Evolutionary conservation across 2,888 invertebrate genomes (phyloP).

Genomic region (Vesta saturnalis): DNA sequence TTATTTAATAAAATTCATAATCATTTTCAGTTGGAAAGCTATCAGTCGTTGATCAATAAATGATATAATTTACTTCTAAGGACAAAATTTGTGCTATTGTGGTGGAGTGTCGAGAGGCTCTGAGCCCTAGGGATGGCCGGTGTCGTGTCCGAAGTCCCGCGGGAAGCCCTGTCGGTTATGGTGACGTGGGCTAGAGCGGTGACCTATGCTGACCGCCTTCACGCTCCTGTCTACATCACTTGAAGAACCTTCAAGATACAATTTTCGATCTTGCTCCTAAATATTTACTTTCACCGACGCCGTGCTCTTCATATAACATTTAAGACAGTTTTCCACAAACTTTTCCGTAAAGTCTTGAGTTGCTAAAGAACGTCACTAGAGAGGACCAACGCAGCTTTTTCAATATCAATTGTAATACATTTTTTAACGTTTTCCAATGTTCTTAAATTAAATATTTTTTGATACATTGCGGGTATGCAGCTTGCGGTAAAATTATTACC

Average conservation of each 20-base stretch:
- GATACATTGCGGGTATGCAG: conserved; percentile 24
- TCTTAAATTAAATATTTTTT: conserved; percentile 9
- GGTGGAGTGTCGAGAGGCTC: conserved; percentile 47
- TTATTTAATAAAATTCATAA: too few relatives aligned
- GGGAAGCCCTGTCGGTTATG: conserved; percentile 55
- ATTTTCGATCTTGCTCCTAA: conserved; percentile 32
- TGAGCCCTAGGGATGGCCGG: conserved; percentile 47
- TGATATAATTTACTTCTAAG: conserved; percentile 53
- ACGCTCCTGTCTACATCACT: conserved; percentile 42
- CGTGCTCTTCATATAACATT: conserved; percentile 34
- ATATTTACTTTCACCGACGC: conserved; percentile 28
- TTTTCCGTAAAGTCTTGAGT: not conserved
- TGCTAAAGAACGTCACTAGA: not conserved
- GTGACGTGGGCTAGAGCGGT: conserved; percentile 56
- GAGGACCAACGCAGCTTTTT: not conserved
- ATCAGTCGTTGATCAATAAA: conserved; percentile 35
- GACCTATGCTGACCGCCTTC: conserved; percentile 55
- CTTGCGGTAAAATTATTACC: conserved; percentile 39
- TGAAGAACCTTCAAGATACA: conserved; percentile 35
- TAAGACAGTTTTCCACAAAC: conserved; percentile 13
- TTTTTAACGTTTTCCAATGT: not conserved
- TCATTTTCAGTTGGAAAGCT: too few relatives aligned
- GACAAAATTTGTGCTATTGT: conserved; percentile 52
- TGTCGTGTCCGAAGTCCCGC: conserved; percentile 54
- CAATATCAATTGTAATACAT: not conserved